phyloP scores from a whole-genome alignment of 2,797 vertebrate species.

The Ctenochaetus hawaiiensis region DNA sequence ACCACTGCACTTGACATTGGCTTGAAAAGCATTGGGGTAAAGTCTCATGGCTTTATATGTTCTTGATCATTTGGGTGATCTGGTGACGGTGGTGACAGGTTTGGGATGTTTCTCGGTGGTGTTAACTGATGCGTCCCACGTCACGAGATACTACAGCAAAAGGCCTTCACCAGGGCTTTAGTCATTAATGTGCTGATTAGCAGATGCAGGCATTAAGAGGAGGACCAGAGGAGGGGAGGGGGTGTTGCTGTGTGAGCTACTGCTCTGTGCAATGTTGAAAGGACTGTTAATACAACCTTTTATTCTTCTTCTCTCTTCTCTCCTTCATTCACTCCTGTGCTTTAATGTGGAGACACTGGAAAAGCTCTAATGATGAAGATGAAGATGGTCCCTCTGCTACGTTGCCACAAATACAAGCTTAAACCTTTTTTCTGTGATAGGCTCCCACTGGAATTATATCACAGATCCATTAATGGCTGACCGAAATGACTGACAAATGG shows the following conservation, averaged over 20 bases:
- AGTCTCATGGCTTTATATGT: constrained; percentile 34
- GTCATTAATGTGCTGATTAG: constrained; percentile 66
- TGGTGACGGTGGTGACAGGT: constrained; percentile 1
- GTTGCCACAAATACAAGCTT: neutral
- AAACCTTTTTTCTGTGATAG: neutral
- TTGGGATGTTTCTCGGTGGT: neutral
- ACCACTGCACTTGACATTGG: constrained; percentile 61
- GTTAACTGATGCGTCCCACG: constrained; percentile 25
- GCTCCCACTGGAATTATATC: neutral
- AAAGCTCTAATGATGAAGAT: no score
- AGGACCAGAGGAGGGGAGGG: neutral
- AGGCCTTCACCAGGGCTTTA: constrained; percentile 25
- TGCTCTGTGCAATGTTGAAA: constrained; percentile 40
- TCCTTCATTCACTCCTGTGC: constrained; percentile 15
- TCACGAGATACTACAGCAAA: constrained; percentile 36
- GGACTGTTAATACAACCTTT: constrained; percentile 7
- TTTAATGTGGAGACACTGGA: constrained; percentile 5
- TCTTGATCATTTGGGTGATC: constrained; percentile 16
- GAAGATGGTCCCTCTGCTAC: neutral
- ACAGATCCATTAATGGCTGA: neutral
- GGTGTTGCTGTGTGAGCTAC: constrained; percentile 28
- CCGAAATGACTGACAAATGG: neutral
- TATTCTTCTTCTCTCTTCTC: neutral
- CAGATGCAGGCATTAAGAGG: constrained; percentile 47
- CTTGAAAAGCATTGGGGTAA: constrained; percentile 28